These are phyloP conservation scores for Heliconius hewitsoni DNA, from an alignment of 1,140 invertebrate species.

Conservation along the genomic window DNA sequence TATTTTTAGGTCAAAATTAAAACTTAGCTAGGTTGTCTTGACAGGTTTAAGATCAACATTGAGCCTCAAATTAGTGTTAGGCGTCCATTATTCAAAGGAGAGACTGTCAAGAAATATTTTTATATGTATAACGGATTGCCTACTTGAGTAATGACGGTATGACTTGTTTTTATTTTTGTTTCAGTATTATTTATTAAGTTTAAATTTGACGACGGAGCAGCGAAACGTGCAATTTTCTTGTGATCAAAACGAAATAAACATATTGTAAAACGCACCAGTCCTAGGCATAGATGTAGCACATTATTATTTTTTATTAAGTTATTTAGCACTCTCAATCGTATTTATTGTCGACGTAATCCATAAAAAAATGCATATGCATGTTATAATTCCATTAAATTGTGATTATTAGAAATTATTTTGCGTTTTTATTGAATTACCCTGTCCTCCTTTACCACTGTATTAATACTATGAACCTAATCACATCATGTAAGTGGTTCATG, in stretches of 20 bases:
- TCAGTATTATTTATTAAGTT: constrained; percentile 33
- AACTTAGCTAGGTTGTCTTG: constrained; percentile 41
- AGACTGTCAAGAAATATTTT: constrained; percentile 27
- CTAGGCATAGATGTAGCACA: constrained; percentile 54
- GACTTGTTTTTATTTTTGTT: constrained; percentile 18
- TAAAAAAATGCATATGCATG: constrained; percentile 65
- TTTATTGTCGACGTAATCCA: constrained; percentile 69
- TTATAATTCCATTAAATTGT: constrained; percentile 79
- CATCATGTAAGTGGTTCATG: constrained; percentile 13
- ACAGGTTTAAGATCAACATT: constrained; percentile 41
- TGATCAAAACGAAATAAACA: constrained; percentile 3
- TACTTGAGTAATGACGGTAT: constrained; percentile 3
- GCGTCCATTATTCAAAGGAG: background rate
- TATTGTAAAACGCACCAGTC: constrained; percentile 66
- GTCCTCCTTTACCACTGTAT: constrained; percentile 7
- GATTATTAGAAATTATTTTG: constrained; percentile 63
- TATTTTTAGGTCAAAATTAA: background rate
- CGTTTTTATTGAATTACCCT: constrained; percentile 37
- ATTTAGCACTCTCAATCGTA: constrained; percentile 73
- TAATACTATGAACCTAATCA: constrained; percentile 20
- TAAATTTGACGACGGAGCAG: constrained; percentile 3
- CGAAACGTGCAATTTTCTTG: constrained; percentile 12
- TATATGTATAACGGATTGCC: constrained; percentile 1
- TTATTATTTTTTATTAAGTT: constrained; percentile 59
- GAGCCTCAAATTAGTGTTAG: constrained; percentile 27